Percentiles rank a stretch among this genome's conserved stretches.
phyloP scores from a whole-genome alignment of 2,113 vertebrate genomes.

The Dunckerocampus dactyliophorus region DNA sequence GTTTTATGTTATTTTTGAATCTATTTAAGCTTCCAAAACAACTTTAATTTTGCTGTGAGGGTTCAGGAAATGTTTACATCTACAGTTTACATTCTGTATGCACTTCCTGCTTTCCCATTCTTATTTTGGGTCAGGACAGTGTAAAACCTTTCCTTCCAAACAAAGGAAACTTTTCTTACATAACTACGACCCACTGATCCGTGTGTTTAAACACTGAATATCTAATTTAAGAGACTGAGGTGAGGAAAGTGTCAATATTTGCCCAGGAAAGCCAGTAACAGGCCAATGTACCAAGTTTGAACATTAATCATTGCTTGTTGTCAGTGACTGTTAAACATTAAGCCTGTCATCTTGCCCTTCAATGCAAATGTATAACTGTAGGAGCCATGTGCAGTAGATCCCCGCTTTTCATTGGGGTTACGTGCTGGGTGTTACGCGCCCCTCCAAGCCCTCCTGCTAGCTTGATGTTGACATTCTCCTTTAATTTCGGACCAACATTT shows the following conservation, averaged over 20 bases:
- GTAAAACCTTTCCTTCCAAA: neutral
- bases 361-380: slow-evolving; percentile 35
- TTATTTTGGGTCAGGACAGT: neutral
- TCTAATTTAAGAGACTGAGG: neutral
- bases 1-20: no score
- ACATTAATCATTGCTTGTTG: slow-evolving; percentile 51
- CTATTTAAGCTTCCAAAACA: neutral
- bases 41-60: neutral
- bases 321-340: slow-evolving; percentile 61
- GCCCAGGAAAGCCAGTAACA: slow-evolving; percentile 22
- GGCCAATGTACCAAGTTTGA: slow-evolving; percentile 43
- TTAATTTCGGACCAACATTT: no score
- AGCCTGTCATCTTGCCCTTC: slow-evolving; percentile 36
- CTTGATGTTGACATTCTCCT: no score
- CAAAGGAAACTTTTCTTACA: neutral
- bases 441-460: no score
- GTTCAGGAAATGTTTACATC: neutral
- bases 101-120: neutral
- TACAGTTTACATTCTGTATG: neutral
- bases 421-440: no score
- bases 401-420: neutral
- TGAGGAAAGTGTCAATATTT: slow-evolving; percentile 39
- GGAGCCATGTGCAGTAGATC: no score
- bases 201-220: neutral
- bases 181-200: neutral